These are phyloP conservation scores for Peromyscus aztecus DNA, from an alignment of 2,797 vertebrate species.

Conservation along the genomic window DNA sequence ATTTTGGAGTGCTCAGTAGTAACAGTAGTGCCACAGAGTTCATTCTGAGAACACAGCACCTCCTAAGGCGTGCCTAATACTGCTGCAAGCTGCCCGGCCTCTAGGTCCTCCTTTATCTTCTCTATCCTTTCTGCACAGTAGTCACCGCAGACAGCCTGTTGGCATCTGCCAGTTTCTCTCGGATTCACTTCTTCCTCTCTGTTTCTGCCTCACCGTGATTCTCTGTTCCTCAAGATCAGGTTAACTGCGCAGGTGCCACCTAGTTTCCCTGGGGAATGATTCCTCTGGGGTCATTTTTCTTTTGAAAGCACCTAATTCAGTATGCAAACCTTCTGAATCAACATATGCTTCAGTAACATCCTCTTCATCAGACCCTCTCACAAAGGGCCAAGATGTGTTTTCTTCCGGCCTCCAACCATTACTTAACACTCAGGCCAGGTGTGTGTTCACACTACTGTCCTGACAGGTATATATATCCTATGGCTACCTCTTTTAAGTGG, in stretches of 20 bases:
- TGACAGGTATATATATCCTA: background rate
- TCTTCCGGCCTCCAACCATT: background rate
- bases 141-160: background rate
- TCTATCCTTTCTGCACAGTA: background rate
- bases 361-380: background rate
- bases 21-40: background rate
- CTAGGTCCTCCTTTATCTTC: background rate
- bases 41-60: background rate
- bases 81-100: background rate
- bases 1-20: background rate
- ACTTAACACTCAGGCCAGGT: accelerated
- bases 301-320: background rate
- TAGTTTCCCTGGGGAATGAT: background rate
- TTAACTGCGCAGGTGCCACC: background rate
- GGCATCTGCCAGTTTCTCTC: background rate
- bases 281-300: background rate
- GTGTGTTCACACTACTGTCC: accelerated
- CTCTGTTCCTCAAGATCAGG: background rate
- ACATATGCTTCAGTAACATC: background rate
- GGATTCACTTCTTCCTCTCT: background rate
- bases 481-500: background rate
- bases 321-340: background rate
- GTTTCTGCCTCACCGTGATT: background rate
- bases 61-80: background rate
- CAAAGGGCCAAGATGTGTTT: background rate